Base-by-base conservation (phyloP, 2,113 vertebrate species). In the Alectura lathami region DNA sequence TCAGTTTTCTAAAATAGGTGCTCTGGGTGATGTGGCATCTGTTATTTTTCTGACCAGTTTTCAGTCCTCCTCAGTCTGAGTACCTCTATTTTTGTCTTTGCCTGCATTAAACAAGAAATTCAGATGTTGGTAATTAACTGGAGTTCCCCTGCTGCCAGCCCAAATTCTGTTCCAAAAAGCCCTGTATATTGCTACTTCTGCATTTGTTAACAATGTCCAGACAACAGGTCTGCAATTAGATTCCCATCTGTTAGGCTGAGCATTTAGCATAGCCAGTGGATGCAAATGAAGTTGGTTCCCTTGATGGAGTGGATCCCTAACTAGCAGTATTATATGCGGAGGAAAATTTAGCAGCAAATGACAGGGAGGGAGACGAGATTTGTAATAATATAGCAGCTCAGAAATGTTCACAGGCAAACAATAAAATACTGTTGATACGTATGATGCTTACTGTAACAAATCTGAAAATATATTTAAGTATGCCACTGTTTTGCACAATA, bases 101-200 rank as follows among this genome's bases (percentile, higher is more conserved):
- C 97, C 87, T 96, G 96, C 96, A 96, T 97, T 97, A 97, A 97
- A 96, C 97, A 97, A 94, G 97, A 95, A 97, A 97, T 96, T 97
- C 98, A 98, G 98, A 98, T 98, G 98, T 98, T 98, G 95, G 97
- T 98, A 98, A 98, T 98, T 98, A 98, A 97, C 97, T 93, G n/a
- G 93, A 94, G 59, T 79, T 98, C 97, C 96, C 97, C 97, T 97
- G 97, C 97, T 98, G 98, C 97, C 97, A 97, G 97, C 96, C 96
- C 88, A 91, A 96, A 97, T 96, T 97, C 94, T 45, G 96, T 97
- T 98, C 97, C 97, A 98, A 95, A 96, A 96, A 96, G 94, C 97
- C 94, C 97, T 94, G 97, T 97, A 91, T 95, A 94, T 96, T 97
- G 96, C 97, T 97, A 96, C 97, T 97, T 96, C 93, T 97, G 97